Evolutionary conservation across 1,140 invertebrate species (phyloP), one percentile per base, ranked within the genome.

Genomic region (Drosophila punjabiensis): DNA sequence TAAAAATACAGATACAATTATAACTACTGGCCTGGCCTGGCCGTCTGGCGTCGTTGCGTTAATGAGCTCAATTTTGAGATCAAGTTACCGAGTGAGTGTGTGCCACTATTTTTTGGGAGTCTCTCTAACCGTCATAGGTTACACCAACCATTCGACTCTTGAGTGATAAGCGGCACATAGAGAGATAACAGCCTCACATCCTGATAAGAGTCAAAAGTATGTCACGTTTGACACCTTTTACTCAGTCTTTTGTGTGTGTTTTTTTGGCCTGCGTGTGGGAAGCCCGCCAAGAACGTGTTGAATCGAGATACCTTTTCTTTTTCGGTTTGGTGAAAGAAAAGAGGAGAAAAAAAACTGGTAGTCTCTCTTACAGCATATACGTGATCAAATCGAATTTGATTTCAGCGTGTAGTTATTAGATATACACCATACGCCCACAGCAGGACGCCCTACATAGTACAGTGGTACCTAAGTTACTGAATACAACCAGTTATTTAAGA

Each of bases 131-230:
- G 33, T 18, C 24, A 71, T 63, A 75, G 65, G 50, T 77, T 52
- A 24, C 55, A 47, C 47, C 53, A 37, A 14, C 55, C 55, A 24
- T 18, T 24, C 35, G 20, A 39, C 33, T 39, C 35, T 28, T 16
- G 4, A 9, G 53, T 66, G 84, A 83, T 84, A 89, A 89, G 37
- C 58, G 43, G 10, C 20, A 14, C 14, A 35, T 2, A 41, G 28
- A 41, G 28, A 76, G 79, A 89, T 82, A 89, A 84, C 77, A 58
- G 82, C 63, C 66, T 69, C 61, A 11, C 55, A 88, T 73, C 74
- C 37, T 64, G 85, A 89, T 89, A 90, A 90, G 52, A 61, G 56
- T 63, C 64, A 58, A 90, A 89, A 86, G 86, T 89, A 74, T 89
- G 85, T 89, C 85, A 89, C 86, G 85, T 88, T 76, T 88, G 78